Base-by-base conservation (phyloP, 2,113 vertebrate species). In the Nicator chloris region DNA sequence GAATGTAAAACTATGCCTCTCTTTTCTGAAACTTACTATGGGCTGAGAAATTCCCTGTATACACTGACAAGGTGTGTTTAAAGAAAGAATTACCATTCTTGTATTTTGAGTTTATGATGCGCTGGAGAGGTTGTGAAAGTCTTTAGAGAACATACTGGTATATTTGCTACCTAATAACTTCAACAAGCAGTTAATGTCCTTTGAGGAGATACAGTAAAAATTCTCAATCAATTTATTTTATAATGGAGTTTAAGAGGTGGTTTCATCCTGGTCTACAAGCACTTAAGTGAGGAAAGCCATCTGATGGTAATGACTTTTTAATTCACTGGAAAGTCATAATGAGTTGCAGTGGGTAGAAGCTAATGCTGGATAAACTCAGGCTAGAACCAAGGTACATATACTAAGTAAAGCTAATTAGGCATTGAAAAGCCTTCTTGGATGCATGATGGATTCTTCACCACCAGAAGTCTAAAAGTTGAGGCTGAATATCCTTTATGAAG, bases 151-250 rank as follows among this genome's bases (percentile, higher is more conserved):
- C 35, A 61, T 57, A 45, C 15, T 0, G 3, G 37, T 83, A 47
- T 90, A 88, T 95, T 95, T 95, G 59, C 68, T 93, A 86, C 79
- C 82, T 83, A 90, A 94, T 83, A 93, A 83, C 35, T 88, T 88
- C 79, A 86, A 94, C 35, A 88, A 86, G 50, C 42, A 63, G 50
- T 86, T 93, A 94, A 93, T 83, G 59, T n/a, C 73, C 75, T 94
- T 88, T 80, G 60, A 85, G 73, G 71, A 79, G 70, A 82, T 90
- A 85, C 2, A 85, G 70, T 82, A 82, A 96, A 93, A 90, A 72
- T 65, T 91, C n/a, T 85, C 53, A 76, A 95, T 70, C 50, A 86
- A 76, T 95, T 93, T 89, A 71, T 84, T 92, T 95, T 65, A 72
- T 93, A 93, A 82, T 87, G 49, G 60, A 79, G 31, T 57, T 93